Evolutionary conservation across 2,888 invertebrate genomes (phyloP).

Genomic region (Sympetrum striolatum): DNA sequence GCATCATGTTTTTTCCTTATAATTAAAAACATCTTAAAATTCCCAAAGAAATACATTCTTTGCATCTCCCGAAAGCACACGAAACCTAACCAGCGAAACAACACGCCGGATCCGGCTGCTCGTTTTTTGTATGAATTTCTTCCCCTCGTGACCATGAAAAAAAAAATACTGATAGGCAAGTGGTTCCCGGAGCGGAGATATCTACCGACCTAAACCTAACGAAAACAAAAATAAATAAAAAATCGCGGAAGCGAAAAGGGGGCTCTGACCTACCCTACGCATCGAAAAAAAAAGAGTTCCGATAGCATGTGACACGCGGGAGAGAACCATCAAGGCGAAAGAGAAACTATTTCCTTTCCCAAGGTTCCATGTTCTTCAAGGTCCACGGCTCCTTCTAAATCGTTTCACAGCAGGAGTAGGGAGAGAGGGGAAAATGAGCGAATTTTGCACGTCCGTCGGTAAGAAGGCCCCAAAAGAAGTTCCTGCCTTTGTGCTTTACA

Average conservation of each 20-base stretch:
- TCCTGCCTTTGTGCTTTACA: background rate
- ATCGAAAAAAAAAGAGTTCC: slow-evolving; percentile 11
- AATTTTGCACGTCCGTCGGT: background rate
- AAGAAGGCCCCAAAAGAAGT: background rate
- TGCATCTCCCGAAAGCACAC: background rate
- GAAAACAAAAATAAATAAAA: slow-evolving; percentile 21
- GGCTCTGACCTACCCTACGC: slow-evolving; percentile 36
- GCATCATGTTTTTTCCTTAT: too few species aligned
- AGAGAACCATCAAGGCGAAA: background rate
- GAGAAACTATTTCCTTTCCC: background rate
- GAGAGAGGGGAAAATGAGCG: background rate
- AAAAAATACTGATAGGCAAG: background rate
- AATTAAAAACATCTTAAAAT: too few species aligned
- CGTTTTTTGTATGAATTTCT: background rate
- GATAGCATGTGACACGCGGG: background rate
- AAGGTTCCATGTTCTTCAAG: background rate
- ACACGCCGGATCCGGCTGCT: background rate
- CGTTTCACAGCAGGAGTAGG: background rate
- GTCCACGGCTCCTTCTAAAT: background rate
- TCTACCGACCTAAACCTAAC: background rate
- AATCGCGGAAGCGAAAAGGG: background rate
- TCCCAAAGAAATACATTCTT: too few species aligned
- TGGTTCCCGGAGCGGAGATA: background rate
- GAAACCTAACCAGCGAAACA: background rate
- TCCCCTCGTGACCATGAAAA: background rate